Conservation (phyloP, 2,888 invertebrate genomes). For the Antheraea yamamai region DNA sequence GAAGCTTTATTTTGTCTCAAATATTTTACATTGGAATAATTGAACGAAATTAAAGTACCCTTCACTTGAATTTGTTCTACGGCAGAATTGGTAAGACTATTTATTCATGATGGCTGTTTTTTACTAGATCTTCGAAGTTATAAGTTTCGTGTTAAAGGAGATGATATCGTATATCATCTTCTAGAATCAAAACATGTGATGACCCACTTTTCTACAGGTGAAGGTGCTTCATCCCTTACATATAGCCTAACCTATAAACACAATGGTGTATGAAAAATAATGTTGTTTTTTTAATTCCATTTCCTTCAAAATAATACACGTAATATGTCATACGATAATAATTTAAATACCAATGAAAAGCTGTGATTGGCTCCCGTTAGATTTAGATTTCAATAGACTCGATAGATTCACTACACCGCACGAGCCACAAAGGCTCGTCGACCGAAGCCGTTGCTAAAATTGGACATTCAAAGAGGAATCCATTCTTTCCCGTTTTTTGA, state of each 20-base stretch:
- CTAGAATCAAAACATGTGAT: no score
- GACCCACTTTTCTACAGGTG: no score
- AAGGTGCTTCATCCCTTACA: no score
- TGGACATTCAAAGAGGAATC: slow-evolving; percentile 15
- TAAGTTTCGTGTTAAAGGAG: no score
- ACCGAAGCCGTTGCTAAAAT: slow-evolving; percentile 15
- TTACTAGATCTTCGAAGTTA: not conserved
- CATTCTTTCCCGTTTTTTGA: slow-evolving; percentile 2
- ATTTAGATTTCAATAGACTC: slow-evolving; percentile 52
- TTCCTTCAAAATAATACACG: not conserved
- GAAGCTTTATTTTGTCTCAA: slow-evolving; percentile 52
- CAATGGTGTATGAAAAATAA: no score
- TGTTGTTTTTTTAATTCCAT: no score
- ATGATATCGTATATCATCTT: no score
- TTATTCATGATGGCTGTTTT: not conserved
- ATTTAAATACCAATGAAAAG: slow-evolving; percentile 39
- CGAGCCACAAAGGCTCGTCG: slow-evolving; percentile 17
- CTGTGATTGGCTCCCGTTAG: slow-evolving; percentile 63
- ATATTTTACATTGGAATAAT: slow-evolving; percentile 38
- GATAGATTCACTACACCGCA: slow-evolving; percentile 42
- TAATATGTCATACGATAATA: not conserved
- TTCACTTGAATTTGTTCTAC: not conserved
- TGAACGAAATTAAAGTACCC: not conserved
- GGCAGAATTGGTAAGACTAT: not conserved
- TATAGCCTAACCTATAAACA: no score